These are phyloP conservation scores for Leucophenga montana DNA, from an alignment of 2,888 invertebrate genomes.

Conservation along the genomic window DNA sequence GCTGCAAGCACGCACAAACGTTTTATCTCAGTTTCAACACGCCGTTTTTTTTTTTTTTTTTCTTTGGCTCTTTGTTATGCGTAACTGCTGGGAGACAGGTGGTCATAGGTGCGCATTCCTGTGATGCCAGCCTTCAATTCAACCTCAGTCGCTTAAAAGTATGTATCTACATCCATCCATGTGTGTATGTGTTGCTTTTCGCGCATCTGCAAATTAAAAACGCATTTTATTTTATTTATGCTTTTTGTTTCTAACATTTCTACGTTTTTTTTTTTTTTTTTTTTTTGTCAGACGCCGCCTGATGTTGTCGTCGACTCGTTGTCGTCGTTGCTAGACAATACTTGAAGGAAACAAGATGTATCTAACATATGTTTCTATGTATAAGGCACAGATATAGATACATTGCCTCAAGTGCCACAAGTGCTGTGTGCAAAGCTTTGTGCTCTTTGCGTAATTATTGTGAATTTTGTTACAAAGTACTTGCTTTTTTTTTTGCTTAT, in stretches of 20 bases:
- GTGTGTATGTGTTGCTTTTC: neutral
- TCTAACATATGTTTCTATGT: neutral
- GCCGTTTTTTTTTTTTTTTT: neutral
- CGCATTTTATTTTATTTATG: constrained; percentile 61
- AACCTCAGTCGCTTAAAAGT: neutral
- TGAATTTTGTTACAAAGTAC: constrained; percentile 53
- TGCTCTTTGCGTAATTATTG: constrained; percentile 51
- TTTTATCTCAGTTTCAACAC: constrained; percentile 7
- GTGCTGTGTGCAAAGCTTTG: neutral
- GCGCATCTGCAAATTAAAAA: constrained; percentile 67
- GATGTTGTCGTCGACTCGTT: neutral
- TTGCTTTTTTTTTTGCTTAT: constrained; percentile 30
- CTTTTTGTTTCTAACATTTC: neutral
- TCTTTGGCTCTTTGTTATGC: neutral
- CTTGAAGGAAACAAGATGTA: neutral
- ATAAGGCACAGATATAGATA: neutral
- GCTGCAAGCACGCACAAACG: constrained; percentile 9
- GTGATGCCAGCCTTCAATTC: neutral
- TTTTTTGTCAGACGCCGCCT: constrained; percentile 25
- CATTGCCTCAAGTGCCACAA: constrained; percentile 1
- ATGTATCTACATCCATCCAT: neutral
- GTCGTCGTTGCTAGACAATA: constrained; percentile 1
- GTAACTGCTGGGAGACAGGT: constrained; percentile 1
- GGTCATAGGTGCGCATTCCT: constrained; percentile 1
- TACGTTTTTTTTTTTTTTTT: neutral